These are phyloP conservation scores for Thermophis baileyi DNA, from an alignment of 2,113 vertebrate species.

Conservation along the genomic window DNA sequence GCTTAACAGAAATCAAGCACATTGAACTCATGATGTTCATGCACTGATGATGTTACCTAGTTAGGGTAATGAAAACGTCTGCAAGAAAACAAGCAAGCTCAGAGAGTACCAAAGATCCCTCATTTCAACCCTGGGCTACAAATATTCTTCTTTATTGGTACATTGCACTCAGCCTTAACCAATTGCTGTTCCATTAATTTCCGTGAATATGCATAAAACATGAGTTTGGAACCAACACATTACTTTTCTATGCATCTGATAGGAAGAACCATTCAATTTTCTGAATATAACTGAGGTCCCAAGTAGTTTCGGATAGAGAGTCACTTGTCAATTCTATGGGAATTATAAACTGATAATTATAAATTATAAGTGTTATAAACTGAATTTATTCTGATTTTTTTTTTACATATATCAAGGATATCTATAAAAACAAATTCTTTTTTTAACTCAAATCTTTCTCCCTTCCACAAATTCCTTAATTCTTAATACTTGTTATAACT, in stretches of 20 bases:
- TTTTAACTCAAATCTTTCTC: background rate
- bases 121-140: too few species aligned
- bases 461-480: background rate
- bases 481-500: background rate
- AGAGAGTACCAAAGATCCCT: too few species aligned
- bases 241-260: background rate
- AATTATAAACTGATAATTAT: too few species aligned
- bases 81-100: too few species aligned
- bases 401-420: background rate
- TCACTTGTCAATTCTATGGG: background rate
- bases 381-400: background rate
- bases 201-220: background rate
- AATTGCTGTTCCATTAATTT: background rate
- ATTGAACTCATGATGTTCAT: background rate
- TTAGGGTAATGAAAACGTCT: too few species aligned
- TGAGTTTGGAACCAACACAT: background rate
- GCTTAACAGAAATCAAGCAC: background rate
- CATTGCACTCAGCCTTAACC: background rate
- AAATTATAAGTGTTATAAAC: background rate
- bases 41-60: too few species aligned
- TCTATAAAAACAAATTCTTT: background rate
- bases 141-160: too few species aligned
- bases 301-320: background rate
- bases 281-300: background rate
- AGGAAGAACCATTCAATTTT: background rate